Base-by-base conservation (phyloP, 2,113 vertebrate species). In the Ammodytes dubius region DNA sequence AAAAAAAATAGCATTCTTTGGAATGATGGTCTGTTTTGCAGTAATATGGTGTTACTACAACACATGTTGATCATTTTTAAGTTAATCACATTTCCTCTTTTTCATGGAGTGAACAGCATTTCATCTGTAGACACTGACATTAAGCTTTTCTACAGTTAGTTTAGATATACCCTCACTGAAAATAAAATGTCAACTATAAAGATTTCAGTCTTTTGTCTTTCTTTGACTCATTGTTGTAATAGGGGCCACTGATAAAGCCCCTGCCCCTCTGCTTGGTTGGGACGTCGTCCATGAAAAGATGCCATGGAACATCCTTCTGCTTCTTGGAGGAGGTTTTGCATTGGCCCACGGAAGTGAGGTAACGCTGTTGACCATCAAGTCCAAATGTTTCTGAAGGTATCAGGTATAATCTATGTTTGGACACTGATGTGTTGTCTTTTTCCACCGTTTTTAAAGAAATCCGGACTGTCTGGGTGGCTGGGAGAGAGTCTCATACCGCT, bases 301-400 rank as follows among this genome's bases (percentile, higher is more conserved):
- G 95, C 95, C 96, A 0, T 95, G 96, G 97, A 96, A 95, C 81
- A 95, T 98, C 3, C 40, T 97, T 15, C 54, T 98, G 43, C 91
- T 98, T 73, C 86, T 97, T 88, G 96, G 96, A 71, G 96, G 96
- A 10, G 96, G 96, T 47, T 97, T 96, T 78, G 96, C 95, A 66
- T 77, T 97, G 83, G 96, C 96, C 86, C 95, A 95, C 14, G 96
- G 96, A 88, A 97, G 96, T 1, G 96, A 97, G 96, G 97, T 98
- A 93, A 56, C 3, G 1, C 3, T 60, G 13, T 7, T 47, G 43
- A 50, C 40, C 15, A 46, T 35, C 7, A 60, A 39, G 37, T 35
- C 2, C 19, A 37, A 4, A 63, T 71, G 58, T 81, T 50, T 68
- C 64, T 19, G 17, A 57, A 40, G 2, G 12, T 10, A 39, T 27